phyloP scores from a whole-genome alignment of 2,113 vertebrate species.

The Eublepharis macularius region DNA sequence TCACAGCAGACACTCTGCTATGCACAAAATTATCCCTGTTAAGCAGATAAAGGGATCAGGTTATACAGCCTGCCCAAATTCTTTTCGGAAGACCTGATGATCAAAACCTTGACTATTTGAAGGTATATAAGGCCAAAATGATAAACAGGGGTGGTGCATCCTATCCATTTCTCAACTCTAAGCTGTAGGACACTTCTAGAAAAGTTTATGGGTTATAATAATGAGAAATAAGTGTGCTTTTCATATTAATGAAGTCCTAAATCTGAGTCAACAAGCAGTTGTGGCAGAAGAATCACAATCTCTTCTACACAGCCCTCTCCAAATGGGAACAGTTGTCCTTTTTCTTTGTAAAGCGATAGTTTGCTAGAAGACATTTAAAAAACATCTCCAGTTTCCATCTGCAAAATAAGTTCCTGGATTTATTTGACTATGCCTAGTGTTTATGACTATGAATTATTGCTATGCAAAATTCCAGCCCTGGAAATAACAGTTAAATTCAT shows the following conservation, averaged over 20 bases:
- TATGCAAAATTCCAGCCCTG: slow-evolving; percentile 39
- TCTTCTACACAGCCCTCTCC: not conserved
- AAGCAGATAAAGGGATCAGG: not conserved
- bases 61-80: not conserved
- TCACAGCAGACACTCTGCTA: not conserved
- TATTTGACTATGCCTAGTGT: slow-evolving; percentile 21
- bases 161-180: not conserved
- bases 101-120: not conserved
- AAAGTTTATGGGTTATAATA: not conserved
- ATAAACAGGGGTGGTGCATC: no score
- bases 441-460: slow-evolving; percentile 24
- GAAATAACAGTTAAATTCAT: slow-evolving; percentile 27
- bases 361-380: not conserved
- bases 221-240: not conserved
- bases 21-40: not conserved
- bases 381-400: not conserved
- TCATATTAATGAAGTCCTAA: not conserved
- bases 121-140: not conserved
- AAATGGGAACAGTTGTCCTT: not conserved
- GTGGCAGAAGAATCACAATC: not conserved
- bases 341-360: not conserved
- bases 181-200: not conserved
- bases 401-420: not conserved
- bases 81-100: not conserved
- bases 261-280: not conserved